These are phyloP conservation scores for Diarsia dahlii DNA, from an alignment of 2,888 invertebrate species.

Conservation along the genomic window DNA sequence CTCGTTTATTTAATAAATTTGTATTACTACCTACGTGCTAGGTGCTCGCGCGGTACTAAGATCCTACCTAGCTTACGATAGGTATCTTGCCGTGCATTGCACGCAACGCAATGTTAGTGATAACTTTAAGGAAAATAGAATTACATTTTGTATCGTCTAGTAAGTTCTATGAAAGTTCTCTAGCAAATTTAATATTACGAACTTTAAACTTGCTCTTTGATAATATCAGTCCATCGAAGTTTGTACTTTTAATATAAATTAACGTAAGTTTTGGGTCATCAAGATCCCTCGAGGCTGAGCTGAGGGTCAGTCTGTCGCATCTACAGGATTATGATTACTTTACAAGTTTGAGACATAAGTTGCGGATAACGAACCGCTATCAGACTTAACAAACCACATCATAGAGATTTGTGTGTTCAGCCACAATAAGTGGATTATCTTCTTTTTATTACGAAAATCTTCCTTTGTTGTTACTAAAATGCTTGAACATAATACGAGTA, in stretches of 20 bases:
- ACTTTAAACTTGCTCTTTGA: slow-evolving; percentile 11
- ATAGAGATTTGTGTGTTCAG: slow-evolving; percentile 29
- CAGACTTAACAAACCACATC: slow-evolving; percentile 49
- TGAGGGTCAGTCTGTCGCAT: slow-evolving; percentile 58
- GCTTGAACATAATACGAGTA: background rate
- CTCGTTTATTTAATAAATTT: slow-evolving; percentile 51
- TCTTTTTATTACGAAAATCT: slow-evolving; percentile 13
- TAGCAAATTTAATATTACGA: slow-evolving; percentile 8
- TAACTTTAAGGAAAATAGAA: slow-evolving; percentile 36
- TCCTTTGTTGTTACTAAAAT: slow-evolving; percentile 20
- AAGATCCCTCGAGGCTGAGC: slow-evolving; percentile 47
- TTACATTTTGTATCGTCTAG: slow-evolving; percentile 31
- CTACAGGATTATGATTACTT: slow-evolving; percentile 63
- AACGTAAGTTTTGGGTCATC: slow-evolving; percentile 67
- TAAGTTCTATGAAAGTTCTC: slow-evolving; percentile 2
- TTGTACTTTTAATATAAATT: slow-evolving; percentile 56
- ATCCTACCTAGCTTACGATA: slow-evolving; percentile 41
- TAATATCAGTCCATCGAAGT: slow-evolving; percentile 37
- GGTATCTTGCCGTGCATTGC: slow-evolving; percentile 44
- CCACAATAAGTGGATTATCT: slow-evolving; percentile 30
- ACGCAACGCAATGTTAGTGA: slow-evolving; percentile 46
- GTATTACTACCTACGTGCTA: slow-evolving; percentile 26
- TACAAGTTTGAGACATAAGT: slow-evolving; percentile 62
- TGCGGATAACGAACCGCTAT: slow-evolving; percentile 48
- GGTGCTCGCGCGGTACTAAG: slow-evolving; percentile 21